Conservation (phyloP, 2,113 vertebrate genomes). For the Garra rufa region DNA sequence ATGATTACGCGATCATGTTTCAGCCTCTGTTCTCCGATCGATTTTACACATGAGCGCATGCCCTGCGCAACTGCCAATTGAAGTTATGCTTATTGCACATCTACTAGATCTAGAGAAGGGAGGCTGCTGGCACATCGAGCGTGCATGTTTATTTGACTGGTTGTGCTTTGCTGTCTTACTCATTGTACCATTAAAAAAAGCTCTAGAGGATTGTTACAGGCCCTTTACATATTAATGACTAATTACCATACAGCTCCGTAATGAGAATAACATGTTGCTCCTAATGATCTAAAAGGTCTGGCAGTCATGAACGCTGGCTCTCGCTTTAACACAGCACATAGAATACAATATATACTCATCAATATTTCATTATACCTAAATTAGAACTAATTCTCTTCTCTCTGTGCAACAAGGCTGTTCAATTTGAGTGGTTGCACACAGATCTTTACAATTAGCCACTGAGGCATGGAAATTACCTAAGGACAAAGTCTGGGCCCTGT, state of each 20-base stretch:
- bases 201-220: slow-evolving; percentile 12
- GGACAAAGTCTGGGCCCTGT: slow-evolving; percentile 10
- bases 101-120: slow-evolving; percentile 16
- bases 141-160: slow-evolving; percentile 5
- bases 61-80: slow-evolving; percentile 44
- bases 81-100: slow-evolving; percentile 27
- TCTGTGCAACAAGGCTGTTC: slow-evolving; percentile 29
- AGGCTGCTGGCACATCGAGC: background rate
- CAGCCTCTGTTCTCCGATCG: slow-evolving; percentile 39
- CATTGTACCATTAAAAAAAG: slow-evolving; percentile 34
- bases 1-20: slow-evolving; percentile 53
- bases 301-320: slow-evolving; percentile 17
- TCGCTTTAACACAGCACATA: slow-evolving; percentile 27
- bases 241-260: slow-evolving; percentile 30
- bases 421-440: slow-evolving; percentile 1
- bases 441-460: slow-evolving; percentile 19
- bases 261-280: slow-evolving; percentile 41
- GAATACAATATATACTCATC: slow-evolving; percentile 45
- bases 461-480: slow-evolving; percentile 21
- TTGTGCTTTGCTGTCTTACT: background rate
- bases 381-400: slow-evolving; percentile 39
- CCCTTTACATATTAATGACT: slow-evolving; percentile 49
- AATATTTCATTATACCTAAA: slow-evolving; percentile 48
- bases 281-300: slow-evolving; percentile 46
- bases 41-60: slow-evolving; percentile 50